A percentile compares a stretch with the other conserved stretches of the same genome.
Evolutionary conservation across 2,888 invertebrate species (phyloP).

Genomic region (Trichopoda pennipes): DNA sequence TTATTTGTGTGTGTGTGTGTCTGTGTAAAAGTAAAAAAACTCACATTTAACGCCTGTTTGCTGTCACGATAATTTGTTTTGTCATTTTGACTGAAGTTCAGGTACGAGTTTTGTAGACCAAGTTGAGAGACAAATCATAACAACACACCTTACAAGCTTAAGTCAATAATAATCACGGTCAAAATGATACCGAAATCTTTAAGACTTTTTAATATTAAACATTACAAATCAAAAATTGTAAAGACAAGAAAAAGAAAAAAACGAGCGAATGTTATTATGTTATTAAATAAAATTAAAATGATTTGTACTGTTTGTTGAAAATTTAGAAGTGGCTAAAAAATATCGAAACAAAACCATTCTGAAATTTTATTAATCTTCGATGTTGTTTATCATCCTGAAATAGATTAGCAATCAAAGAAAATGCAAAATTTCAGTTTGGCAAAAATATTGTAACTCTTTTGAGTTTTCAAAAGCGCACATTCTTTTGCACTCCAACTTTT

Average conservation of each 20-base stretch:
- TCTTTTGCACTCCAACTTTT: too few relatives aligned
- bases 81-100: slow-evolving; percentile 68
- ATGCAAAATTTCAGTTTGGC: too few relatives aligned
- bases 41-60: slow-evolving; percentile 66
- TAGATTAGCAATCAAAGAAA: too few relatives aligned
- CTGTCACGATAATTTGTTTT: slow-evolving; percentile 69
- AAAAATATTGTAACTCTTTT: too few relatives aligned
- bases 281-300: slow-evolving; percentile 10
- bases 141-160: slow-evolving; percentile 56
- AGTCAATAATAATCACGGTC: slow-evolving; percentile 59
- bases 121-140: slow-evolving; percentile 29
- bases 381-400: too few relatives aligned
- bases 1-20: background rate
- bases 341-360: background rate
- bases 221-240: slow-evolving; percentile 17
- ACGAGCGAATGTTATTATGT: slow-evolving; percentile 41
- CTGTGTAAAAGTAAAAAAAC: too few relatives aligned
- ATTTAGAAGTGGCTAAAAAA: background rate
- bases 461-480: too few relatives aligned
- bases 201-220: slow-evolving; percentile 24
- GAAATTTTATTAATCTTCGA: background rate
- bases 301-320: background rate
- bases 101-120: slow-evolving; percentile 30
- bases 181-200: slow-evolving; percentile 47
- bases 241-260: background rate